Percentiles rank a stretch among this genome's conserved stretches.
Evolutionary conservation across 2,113 vertebrate species (phyloP).

Genomic region (Nothoprocta perdicaria): DNA sequence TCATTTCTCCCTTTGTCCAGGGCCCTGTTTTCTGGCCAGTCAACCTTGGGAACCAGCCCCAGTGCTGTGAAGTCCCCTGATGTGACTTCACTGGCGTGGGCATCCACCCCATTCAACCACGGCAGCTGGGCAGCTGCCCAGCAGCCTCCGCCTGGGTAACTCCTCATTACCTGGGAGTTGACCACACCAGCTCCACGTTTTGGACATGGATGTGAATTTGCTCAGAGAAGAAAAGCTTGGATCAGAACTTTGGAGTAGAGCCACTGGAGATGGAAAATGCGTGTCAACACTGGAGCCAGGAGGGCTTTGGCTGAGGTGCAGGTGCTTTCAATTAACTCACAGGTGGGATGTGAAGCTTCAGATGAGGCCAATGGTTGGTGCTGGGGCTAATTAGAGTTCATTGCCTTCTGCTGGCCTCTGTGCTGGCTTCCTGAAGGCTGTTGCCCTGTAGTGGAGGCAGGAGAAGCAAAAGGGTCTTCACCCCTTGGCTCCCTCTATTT

Average conservation of each 20-base stretch:
- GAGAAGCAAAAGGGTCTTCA: neutral
- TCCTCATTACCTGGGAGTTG: neutral
- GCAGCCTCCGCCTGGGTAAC: neutral
- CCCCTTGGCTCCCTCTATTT: neutral
- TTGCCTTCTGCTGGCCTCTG: neutral
- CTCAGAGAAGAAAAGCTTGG: neutral
- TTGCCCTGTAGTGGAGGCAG: neutral
- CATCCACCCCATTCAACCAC: fast-evolving
- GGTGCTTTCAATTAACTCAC: neutral
- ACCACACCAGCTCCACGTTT: neutral
- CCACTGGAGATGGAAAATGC: neutral
- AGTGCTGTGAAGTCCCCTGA: neutral
- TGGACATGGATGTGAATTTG: neutral
- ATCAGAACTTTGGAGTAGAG: neutral
- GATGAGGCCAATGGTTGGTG: neutral
- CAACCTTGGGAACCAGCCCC: neutral
- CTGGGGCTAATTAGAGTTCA: neutral
- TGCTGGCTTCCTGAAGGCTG: neutral
- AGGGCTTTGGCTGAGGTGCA: neutral
- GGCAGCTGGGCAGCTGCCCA: neutral
- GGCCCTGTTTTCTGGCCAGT: neutral
- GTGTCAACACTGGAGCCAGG: neutral
- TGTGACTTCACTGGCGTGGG: neutral
- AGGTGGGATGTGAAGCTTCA: neutral
- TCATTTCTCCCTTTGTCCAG: neutral